These are phyloP conservation scores for Hippoglossus stenolepis DNA, from an alignment of 2,113 vertebrate genomes.

Conservation along the genomic window DNA sequence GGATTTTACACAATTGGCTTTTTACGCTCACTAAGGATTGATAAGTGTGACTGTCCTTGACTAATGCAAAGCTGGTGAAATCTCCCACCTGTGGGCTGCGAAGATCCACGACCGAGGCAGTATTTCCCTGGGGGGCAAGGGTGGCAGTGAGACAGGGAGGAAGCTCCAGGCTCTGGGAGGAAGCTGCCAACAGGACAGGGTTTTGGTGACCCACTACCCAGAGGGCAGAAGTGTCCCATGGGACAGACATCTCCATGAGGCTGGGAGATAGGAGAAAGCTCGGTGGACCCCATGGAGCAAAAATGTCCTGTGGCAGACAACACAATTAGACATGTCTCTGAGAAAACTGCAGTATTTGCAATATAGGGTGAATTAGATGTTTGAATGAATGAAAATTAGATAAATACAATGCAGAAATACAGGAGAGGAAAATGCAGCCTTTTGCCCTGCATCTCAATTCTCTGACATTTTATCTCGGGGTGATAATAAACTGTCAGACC, in stretches of 20 bases:
- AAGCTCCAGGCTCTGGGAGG: constrained; percentile 81
- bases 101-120: constrained; percentile 77
- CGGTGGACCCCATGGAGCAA: constrained; percentile 73
- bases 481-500: constrained; percentile 71
- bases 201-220: constrained; percentile 81
- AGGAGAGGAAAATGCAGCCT: constrained; percentile 12
- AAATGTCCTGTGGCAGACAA: constrained; percentile 81
- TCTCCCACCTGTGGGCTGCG: constrained; percentile 76
- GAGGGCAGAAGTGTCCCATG: constrained; percentile 88
- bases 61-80: constrained; percentile 6
- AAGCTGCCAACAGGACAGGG: constrained; percentile 88
- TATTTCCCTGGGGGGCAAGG: constrained; percentile 87
- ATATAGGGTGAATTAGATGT: not conserved
- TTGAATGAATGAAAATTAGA: not conserved
- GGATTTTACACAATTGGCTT: not conserved
- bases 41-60: not conserved
- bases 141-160: constrained; percentile 81
- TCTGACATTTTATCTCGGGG: constrained; percentile 3
- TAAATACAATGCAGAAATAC: not conserved
- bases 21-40: not conserved
- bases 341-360: constrained; percentile 14
- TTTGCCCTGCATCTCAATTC: constrained; percentile 9
- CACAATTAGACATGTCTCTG: constrained; percentile 24
- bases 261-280: constrained; percentile 75
- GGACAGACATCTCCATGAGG: constrained; percentile 89